Base-by-base conservation (phyloP, 2,797 vertebrate species). In the Rhodeus uyekii region DNA sequence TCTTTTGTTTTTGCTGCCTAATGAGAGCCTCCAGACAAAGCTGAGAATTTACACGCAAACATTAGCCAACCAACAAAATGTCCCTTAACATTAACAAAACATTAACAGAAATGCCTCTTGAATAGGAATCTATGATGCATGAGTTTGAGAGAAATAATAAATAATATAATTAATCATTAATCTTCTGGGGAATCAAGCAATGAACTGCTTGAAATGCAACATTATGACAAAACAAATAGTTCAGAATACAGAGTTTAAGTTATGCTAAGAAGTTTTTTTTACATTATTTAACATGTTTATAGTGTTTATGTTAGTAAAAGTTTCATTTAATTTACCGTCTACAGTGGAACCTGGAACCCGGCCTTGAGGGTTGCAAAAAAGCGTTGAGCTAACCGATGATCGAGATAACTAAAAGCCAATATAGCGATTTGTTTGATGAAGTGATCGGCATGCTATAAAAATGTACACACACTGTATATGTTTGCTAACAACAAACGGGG, bases 1-100 rank as follows among this genome's bases (percentile, higher is more conserved):
- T 39, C 22, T 67, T 67, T 67, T 12, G 2, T 34, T 32, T 72
- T 4, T 63, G 39, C 60, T 9, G 5, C 22, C 4, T 77, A 34
- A 32, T 53, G 9, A 53, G n/a, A 50, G 32, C 63, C 16, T 53
- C 22, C 8, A 39, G 60, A 63, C 29, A n/a, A 60, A 76, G 42
- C 55, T 29, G 24, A 60, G 27, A 64, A 6, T 58, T 2, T 36
- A 48, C 32, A 24, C 24, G 44, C 34, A 78, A 67, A 78, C 46
- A 53, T 50, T 78, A 53, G 39, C 32, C 34, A 65, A 67, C 13
- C 34, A 65, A 53, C 14, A 78, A 22, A 64, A 24, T 69, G 50
- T 46, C 22, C 55, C 22, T 46, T 32, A 60, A 72, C 18, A 58
- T 60, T 53, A 55, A 55, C n/a, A 78, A 78, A 78, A 38, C 74